These are phyloP conservation scores for Desmodus rotundus DNA, from an alignment of 2,113 vertebrate genomes.

Conservation along the genomic window DNA sequence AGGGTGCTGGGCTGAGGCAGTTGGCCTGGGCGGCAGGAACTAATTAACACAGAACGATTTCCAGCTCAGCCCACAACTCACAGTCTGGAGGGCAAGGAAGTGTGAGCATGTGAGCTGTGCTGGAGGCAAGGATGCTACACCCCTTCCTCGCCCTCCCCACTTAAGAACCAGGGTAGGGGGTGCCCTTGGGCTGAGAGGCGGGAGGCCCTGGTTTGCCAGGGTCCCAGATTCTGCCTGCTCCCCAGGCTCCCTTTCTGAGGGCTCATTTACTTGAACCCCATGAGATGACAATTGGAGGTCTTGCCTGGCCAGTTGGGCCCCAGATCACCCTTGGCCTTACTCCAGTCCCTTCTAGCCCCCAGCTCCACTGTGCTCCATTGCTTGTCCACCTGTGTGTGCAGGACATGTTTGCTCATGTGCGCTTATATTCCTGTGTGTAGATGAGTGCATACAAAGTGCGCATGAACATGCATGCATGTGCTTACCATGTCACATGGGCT, in stretches of 20 bases:
- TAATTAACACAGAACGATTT: not conserved
- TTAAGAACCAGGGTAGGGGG: not conserved
- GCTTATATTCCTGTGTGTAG: not conserved
- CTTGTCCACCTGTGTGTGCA: not conserved
- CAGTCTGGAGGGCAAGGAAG: accelerated
- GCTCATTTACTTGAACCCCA: not conserved
- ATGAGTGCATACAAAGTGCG: not conserved
- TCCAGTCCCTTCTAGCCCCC: not conserved
- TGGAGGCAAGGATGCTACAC: not conserved
- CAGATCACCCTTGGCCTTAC: not conserved
- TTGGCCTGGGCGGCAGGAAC: not conserved
- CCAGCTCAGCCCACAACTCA: not conserved
- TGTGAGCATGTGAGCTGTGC: not conserved
- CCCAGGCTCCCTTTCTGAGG: not conserved
- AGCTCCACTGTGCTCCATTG: too few species aligned
- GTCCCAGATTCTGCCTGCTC: not conserved
- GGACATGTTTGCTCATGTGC: not conserved
- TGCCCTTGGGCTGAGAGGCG: not conserved
- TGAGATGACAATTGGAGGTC: not conserved
- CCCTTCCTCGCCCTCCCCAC: not conserved
- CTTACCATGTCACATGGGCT: too few species aligned
- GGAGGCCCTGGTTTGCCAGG: not conserved
- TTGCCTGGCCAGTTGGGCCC: not conserved
- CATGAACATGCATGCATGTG: not conserved
- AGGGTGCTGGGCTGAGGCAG: not conserved